Evolutionary conservation across 1,140 invertebrate species (phyloP).

Genomic region (Macrobrachium nipponense): DNA sequence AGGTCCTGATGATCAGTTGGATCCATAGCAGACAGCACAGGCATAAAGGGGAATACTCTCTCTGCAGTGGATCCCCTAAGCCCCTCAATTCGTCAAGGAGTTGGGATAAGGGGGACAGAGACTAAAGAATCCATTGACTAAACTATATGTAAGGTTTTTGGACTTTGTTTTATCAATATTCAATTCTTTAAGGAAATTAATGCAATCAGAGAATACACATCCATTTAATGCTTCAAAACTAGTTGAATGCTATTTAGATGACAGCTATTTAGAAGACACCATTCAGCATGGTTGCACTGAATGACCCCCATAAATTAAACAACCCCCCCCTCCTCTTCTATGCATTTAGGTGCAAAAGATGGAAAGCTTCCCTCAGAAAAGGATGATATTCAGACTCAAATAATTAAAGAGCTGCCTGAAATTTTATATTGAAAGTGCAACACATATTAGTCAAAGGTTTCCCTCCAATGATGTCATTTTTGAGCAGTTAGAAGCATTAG

Average conservation of each 20-base stretch:
- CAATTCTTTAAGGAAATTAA: constrained; percentile 15
- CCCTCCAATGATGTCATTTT: constrained; percentile 14
- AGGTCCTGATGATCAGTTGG: too few relatives aligned
- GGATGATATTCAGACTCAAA: constrained; percentile 8
- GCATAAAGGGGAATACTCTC: too few relatives aligned
- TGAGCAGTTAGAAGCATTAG: constrained; percentile 5
- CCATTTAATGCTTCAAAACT: background rate
- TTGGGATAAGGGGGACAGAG: too few relatives aligned
- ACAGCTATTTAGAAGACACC: constrained; percentile 23
- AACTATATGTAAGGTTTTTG: background rate
- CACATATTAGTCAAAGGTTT: constrained; percentile 25
- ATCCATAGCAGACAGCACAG: too few relatives aligned
- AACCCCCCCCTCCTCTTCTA: background rate
- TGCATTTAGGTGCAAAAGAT: too few relatives aligned
- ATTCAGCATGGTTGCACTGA: constrained; percentile 7
- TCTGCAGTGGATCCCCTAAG: too few relatives aligned
- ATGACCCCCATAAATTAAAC: constrained; percentile 14
- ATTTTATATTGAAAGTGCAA: constrained; percentile 14
- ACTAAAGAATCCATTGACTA: constrained; percentile 8
- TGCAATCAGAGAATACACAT: constrained; percentile 9
- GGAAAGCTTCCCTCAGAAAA: background rate
- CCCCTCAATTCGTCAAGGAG: too few relatives aligned
- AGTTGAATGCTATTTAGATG: constrained; percentile 18
- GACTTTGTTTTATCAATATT: constrained; percentile 6
- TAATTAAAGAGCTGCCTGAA: background rate